Conservation (phyloP, 2,113 vertebrate species). For the Platichthys stellatus region DNA sequence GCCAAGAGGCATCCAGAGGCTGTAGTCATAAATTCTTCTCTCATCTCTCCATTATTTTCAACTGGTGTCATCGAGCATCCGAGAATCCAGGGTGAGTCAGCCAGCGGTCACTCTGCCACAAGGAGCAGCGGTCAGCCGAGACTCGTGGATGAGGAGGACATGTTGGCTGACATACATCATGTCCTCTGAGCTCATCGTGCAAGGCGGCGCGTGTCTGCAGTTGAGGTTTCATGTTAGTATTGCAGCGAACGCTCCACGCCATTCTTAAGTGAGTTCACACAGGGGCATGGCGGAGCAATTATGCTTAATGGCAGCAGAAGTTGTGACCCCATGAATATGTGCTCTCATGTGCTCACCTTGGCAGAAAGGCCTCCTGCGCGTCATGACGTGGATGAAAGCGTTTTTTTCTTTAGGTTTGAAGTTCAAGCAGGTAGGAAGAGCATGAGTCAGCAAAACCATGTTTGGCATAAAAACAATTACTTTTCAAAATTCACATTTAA, state of each 20-base stretch:
- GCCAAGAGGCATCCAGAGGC: constrained; percentile 15
- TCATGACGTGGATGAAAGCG: constrained; percentile 7
- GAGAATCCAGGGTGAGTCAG: constrained; percentile 46
- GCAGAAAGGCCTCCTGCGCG: constrained; percentile 11
- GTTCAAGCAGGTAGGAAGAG: neutral
- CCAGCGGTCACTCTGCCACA: constrained; percentile 18
- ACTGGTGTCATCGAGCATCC: constrained; percentile 34
- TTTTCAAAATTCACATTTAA: neutral
- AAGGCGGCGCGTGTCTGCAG: neutral
- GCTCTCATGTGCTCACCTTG: constrained; percentile 32
- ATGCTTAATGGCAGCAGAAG: constrained; percentile 44
- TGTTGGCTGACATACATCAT: neutral
- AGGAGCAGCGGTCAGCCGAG: constrained; percentile 10
- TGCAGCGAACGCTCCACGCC: constrained; percentile 18
- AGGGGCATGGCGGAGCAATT: constrained; percentile 47
- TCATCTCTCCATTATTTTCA: constrained; percentile 26
- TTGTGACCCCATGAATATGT: constrained; percentile 43
- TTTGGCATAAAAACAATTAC: neutral
- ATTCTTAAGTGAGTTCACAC: constrained; percentile 53
- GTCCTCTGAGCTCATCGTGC: constrained; percentile 19
- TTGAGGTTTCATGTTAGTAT: constrained; percentile 13
- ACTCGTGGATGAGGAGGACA: constrained; percentile 1
- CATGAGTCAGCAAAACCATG: neutral
- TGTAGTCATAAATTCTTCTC: constrained; percentile 36
- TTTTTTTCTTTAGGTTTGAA: constrained; percentile 3